Evolutionary conservation across 1,140 invertebrate genomes (phyloP).

Genomic region (Centruroides sculpturatus): DNA sequence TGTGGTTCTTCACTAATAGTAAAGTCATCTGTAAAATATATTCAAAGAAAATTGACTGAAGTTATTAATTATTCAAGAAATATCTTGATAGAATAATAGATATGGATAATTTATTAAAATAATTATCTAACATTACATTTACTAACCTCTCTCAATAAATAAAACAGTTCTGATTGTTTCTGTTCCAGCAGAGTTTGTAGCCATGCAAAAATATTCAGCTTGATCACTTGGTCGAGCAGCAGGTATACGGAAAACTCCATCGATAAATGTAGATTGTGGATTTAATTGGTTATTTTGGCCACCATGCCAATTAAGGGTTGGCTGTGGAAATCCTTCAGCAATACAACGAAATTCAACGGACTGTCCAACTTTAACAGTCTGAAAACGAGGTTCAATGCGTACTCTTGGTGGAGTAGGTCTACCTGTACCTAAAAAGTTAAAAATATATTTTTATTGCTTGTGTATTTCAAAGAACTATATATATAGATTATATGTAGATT

Average conservation of each 20-base stretch:
- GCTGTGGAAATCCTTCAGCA: slow-evolving; percentile 54
- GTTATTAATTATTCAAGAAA: not conserved
- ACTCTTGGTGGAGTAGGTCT: slow-evolving; percentile 39
- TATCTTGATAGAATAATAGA: not conserved
- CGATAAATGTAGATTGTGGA: slow-evolving; percentile 29
- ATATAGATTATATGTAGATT: no score
- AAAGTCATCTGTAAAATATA: slow-evolving; percentile 2
- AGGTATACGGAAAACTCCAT: slow-evolving; percentile 43
- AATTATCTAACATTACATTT: not conserved
- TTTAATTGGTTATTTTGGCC: slow-evolving; percentile 41
- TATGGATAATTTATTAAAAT: not conserved
- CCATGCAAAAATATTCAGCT: slow-evolving; percentile 65
- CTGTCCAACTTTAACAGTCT: slow-evolving; percentile 57
- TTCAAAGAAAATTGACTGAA: not conserved
- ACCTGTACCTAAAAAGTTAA: slow-evolving; percentile 18
- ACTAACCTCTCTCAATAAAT: slow-evolving; percentile 27
- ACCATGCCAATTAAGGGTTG: slow-evolving; percentile 52
- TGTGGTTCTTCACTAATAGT: slow-evolving; percentile 16
- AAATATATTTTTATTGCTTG: not conserved
- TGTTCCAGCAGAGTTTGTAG: slow-evolving; percentile 44
- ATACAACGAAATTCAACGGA: slow-evolving; percentile 56
- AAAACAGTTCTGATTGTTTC: slow-evolving; percentile 43
- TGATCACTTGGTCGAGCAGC: slow-evolving; percentile 45
- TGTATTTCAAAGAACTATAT: no score
- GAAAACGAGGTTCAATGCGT: slow-evolving; percentile 42